phyloP scores from a whole-genome alignment of 2,888 invertebrate genomes.

The Ophion slaviceki region DNA sequence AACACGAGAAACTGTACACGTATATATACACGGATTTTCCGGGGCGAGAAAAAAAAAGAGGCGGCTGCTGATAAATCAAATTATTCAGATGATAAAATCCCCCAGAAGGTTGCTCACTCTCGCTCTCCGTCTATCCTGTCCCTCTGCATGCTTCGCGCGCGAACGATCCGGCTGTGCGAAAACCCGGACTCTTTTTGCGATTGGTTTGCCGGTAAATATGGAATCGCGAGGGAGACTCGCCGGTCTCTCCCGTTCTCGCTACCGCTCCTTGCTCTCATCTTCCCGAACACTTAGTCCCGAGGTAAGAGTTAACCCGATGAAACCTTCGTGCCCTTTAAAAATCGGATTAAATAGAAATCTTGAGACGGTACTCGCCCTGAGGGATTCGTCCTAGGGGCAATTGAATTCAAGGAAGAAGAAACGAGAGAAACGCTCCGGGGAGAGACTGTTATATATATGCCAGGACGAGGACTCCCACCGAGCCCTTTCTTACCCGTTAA shows the following conservation, averaged over 20 bases:
- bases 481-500: conserved; percentile 48
- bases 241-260: neutral
- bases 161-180: neutral
- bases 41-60: neutral
- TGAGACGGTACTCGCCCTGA: conserved; percentile 28
- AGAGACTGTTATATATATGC: conserved; percentile 11
- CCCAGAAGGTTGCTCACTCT: neutral
- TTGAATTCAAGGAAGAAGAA: conserved; percentile 53
- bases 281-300: neutral
- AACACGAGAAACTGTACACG: conserved; percentile 4
- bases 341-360: conserved; percentile 61
- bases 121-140: neutral
- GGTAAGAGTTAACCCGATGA: conserved; percentile 25
- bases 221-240: conserved; percentile 25
- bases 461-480: conserved; percentile 3
- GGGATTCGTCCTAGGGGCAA: conserved; percentile 49
- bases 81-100: conserved; percentile 39
- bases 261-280: neutral
- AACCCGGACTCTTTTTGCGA: conserved; percentile 27
- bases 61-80: conserved; percentile 29
- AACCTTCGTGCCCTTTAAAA: conserved; percentile 51
- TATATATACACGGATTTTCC: neutral
- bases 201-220: conserved; percentile 50
- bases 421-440: conserved; percentile 18
- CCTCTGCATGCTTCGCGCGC: conserved; percentile 6